Base-by-base conservation (phyloP, 1,140 invertebrate genomes). In the Aricia agestis region DNA sequence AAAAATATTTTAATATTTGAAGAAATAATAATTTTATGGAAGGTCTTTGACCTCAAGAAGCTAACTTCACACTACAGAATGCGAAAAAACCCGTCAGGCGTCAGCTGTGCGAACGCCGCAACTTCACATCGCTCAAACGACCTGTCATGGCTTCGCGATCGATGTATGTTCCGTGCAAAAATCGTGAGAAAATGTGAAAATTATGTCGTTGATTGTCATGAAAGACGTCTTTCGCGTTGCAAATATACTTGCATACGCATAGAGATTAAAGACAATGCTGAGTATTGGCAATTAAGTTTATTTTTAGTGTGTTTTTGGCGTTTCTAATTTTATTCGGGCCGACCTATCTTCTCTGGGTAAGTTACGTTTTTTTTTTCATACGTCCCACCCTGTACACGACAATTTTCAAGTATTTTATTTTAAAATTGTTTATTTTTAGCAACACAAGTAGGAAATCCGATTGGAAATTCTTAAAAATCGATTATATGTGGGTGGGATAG, bases 401-500 rank as follows among this genome's bases (percentile, higher is more conserved):
- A 25, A 61, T 41, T 13, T 59, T 41, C 9, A 18, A 61, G 0
- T 61, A 17, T 69, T 69, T 61, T 61, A 58, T 73, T 63, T 75
- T 74, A 66, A 42, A 59, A 65, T 63, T 13, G 52, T 74, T 78
- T 82, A 36, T 77, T 31, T 13, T 13, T 52, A 52, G 45, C 13
- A 52, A 52, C 45, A 69, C 32, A 69, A 76, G 74, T 77, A 66
- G 58, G 72, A 80, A 78, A 82, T 81, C 78, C 82, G 69, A 58
- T 71, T 78, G 66, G 76, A 79, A 82, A 79, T 83, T 80, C 76
- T 80, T 85, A 84, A 89, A 91, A 91, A 91, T 90, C 88, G 88
- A 90, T 90, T 85, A 81, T 82, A 85, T 80, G 86, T 90, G 86
- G 88, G 88, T 90, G 88, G 88, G 88, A 80, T 86, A 81, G 78